Percentiles rank a stretch among this genome's conserved stretches.
phyloP scores from a whole-genome alignment of 2,888 invertebrate species.

The Cerastis rubricosa region DNA sequence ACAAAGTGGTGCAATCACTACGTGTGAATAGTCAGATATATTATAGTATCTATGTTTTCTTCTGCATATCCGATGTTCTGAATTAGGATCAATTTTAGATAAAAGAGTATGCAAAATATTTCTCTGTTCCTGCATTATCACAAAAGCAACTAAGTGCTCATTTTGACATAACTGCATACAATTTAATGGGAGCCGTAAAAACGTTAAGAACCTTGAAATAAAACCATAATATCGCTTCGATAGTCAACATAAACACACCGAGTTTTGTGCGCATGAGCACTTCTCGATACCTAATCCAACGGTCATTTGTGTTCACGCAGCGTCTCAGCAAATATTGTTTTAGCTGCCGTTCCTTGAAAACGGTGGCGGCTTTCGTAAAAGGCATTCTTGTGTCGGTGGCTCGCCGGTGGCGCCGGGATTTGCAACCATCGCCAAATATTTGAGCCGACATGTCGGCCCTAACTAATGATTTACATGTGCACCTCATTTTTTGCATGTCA shows the following conservation, averaged over 20 bases:
- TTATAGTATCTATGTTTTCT: not conserved
- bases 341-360: constrained; percentile 83
- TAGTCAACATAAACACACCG: constrained; percentile 60
- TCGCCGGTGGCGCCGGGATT: constrained; percentile 83
- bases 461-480: constrained; percentile 90
- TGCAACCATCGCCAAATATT: constrained; percentile 88
- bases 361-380: constrained; percentile 76
- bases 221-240: constrained; percentile 32
- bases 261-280: constrained; percentile 53
- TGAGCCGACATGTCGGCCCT: constrained; percentile 78
- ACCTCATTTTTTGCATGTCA: constrained; percentile 71
- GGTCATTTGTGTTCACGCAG: constrained; percentile 89
- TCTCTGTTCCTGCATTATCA: not conserved
- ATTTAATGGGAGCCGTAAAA: constrained; percentile 30
- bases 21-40: not conserved
- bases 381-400: constrained; percentile 71
- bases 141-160: not conserved
- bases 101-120: not conserved
- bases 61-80: not conserved
- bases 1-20: constrained; percentile 26
- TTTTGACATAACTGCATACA: constrained; percentile 10
- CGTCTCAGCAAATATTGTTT: constrained; percentile 86
- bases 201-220: constrained; percentile 23
- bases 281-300: constrained; percentile 83
- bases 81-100: not conserved